Evolutionary conservation across 1,140 invertebrate genomes (phyloP).

Genomic region (Drosophila repleta): DNA sequence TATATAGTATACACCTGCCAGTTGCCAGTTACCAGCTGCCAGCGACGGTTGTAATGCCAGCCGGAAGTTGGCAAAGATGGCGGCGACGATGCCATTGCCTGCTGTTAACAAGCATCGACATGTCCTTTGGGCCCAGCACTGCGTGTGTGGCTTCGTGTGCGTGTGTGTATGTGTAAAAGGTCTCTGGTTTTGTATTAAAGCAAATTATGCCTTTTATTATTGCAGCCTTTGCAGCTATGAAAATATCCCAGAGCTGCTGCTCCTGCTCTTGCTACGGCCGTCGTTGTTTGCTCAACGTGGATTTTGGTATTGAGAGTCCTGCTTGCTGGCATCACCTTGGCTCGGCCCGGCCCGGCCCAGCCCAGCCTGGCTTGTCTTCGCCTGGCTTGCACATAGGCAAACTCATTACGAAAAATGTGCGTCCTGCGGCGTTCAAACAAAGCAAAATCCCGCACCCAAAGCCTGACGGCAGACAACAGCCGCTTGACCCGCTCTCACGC

Average conservation of each 20-base stretch:
- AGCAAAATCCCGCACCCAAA: slow-evolving; percentile 58
- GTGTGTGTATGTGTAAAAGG: slow-evolving; percentile 42
- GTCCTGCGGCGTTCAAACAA: slow-evolving; percentile 80
- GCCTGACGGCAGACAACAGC: slow-evolving; percentile 29
- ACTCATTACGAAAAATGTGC: slow-evolving; percentile 81
- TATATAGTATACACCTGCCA: slow-evolving; percentile 1
- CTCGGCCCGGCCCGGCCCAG: no score
- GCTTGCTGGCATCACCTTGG: slow-evolving; percentile 16
- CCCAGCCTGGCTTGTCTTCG: slow-evolving; percentile 11
- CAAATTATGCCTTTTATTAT: slow-evolving; percentile 66
- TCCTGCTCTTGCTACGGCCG: no score
- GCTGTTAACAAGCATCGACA: slow-evolving; percentile 64
- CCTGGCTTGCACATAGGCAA: slow-evolving; percentile 56
- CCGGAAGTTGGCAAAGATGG: slow-evolving; percentile 67
- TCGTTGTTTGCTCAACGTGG: slow-evolving; percentile 30
- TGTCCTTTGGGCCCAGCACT: slow-evolving; percentile 34
- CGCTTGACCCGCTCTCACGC: slow-evolving; percentile 14
- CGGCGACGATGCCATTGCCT: slow-evolving; percentile 21
- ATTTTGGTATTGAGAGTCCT: slow-evolving; percentile 17
- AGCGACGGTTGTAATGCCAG: slow-evolving; percentile 67
- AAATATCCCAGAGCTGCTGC: slow-evolving; percentile 48
- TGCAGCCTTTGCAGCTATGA: slow-evolving; percentile 35
- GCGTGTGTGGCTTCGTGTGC: background rate
- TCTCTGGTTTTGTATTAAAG: slow-evolving; percentile 50
- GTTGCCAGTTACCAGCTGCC: slow-evolving; percentile 8